phyloP scores from a whole-genome alignment of 2,888 invertebrate species.

The Molorchus minor region DNA sequence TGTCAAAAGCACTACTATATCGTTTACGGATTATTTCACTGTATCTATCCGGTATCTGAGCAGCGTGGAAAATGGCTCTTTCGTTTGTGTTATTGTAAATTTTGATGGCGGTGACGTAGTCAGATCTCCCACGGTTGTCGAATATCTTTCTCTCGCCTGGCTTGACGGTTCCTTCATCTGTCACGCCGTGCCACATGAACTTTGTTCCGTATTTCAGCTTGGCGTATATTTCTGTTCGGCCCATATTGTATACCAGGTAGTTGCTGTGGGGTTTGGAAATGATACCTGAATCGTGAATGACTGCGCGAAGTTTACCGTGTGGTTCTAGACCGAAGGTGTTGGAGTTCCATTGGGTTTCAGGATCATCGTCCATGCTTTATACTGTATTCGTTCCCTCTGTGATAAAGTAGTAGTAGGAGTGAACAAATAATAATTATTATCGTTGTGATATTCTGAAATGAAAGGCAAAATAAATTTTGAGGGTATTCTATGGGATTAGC shows the following conservation, averaged over 20 bases:
- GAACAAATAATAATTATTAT: no score
- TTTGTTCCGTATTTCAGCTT: conserved; percentile 21
- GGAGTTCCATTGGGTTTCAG: not conserved
- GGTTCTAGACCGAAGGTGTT: not conserved
- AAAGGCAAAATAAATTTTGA: no score
- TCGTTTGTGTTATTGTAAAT: conserved; percentile 13
- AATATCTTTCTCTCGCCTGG: conserved; percentile 26
- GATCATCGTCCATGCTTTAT: no score
- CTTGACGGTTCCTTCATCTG: not conserved
- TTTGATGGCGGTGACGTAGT: conserved; percentile 21
- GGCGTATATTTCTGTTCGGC: conserved; percentile 20
- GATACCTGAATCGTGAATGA: conserved; percentile 1
- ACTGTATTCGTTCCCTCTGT: no score
- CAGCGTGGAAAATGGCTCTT: conserved; percentile 24
- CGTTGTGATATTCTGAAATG: no score
- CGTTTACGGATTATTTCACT: no score
- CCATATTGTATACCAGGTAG: conserved; percentile 23
- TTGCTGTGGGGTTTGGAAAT: conserved; percentile 3
- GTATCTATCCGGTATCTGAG: not conserved
- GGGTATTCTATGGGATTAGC: no score
- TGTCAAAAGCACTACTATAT: conserved; percentile 1
- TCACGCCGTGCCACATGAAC: conserved; percentile 15
- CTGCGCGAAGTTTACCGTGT: not conserved
- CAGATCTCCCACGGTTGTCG: conserved; percentile 3
- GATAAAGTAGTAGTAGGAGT: no score